These are phyloP conservation scores for Folsomia manolachei DNA, from an alignment of 2,888 invertebrate genomes.

Conservation along the genomic window DNA sequence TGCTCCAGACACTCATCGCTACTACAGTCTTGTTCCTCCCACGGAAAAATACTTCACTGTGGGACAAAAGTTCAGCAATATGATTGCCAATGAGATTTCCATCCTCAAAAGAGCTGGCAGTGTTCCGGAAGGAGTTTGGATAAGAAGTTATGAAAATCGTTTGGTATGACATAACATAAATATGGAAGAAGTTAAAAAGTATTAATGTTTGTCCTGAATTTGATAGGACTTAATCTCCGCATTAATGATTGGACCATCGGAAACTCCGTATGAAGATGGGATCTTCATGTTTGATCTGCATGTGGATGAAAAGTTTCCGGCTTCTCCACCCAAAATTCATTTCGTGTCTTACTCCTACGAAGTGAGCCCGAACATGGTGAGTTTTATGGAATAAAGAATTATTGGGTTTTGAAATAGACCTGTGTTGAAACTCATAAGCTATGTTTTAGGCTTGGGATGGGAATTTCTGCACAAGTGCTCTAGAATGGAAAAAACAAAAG, in stretches of 20 bases:
- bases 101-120: slow-evolving; percentile 58
- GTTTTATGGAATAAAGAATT: too few relatives aligned
- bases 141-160: slow-evolving; percentile 82
- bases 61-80: slow-evolving; percentile 13
- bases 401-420: too few relatives aligned
- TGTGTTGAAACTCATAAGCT: too few relatives aligned
- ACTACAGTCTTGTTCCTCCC: slow-evolving; percentile 1
- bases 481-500: slow-evolving; percentile 84
- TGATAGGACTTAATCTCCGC: slow-evolving; percentile 75
- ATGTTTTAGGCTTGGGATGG: slow-evolving; percentile 96
- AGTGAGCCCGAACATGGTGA: slow-evolving; percentile 89
- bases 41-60: slow-evolving; percentile 9
- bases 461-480: slow-evolving; percentile 82
- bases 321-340: slow-evolving; percentile 82
- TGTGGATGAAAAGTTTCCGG: slow-evolving; percentile 85
- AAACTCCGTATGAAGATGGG: slow-evolving; percentile 93
- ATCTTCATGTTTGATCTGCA: slow-evolving; percentile 93
- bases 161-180: slow-evolving; percentile 59
- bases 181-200: background rate
- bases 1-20: slow-evolving; percentile 36
- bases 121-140: slow-evolving; percentile 82
- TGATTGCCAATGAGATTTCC: slow-evolving; percentile 52
- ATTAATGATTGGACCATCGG: slow-evolving; percentile 85
- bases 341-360: slow-evolving; percentile 89
- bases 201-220: background rate